Percentiles rank a stretch among this genome's conserved stretches.
Evolutionary conservation across 2,113 vertebrate genomes (phyloP).

Genomic region (Actinemys pallida): DNA sequence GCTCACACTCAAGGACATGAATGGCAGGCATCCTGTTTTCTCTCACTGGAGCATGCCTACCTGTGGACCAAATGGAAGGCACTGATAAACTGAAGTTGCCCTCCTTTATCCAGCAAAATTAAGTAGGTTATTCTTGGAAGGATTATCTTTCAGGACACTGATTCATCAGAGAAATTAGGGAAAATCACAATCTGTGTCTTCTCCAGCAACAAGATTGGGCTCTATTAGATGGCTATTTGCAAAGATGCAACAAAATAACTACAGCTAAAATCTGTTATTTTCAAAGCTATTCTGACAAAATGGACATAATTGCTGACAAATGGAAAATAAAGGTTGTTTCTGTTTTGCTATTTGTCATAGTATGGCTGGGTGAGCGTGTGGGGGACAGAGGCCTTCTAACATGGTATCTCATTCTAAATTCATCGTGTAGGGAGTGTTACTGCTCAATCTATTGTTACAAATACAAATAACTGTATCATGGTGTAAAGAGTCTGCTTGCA

Average conservation of each 20-base stretch:
- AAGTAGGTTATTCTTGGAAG: accelerated
- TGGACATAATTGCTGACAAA: accelerated
- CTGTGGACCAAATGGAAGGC: background rate
- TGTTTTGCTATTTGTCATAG: background rate
- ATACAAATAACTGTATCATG: accelerated
- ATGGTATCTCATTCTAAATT: background rate
- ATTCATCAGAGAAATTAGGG: background rate
- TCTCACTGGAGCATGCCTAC: accelerated
- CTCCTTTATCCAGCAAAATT: background rate
- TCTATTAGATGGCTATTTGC: background rate
- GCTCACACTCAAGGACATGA: background rate
- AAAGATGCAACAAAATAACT: background rate
- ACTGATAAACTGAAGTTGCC: background rate
- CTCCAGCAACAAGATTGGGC: accelerated
- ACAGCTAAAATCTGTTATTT: accelerated
- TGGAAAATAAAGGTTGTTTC: background rate
- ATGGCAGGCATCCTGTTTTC: background rate
- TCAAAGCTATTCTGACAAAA: accelerated
- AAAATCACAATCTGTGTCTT: background rate
- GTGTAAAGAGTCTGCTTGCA: background rate
- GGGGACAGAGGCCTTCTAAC: accelerated
- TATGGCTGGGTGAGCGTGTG: accelerated
- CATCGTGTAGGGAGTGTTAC: accelerated
- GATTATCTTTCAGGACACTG: accelerated
- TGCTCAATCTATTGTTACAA: too few relatives aligned